A percentile compares a stretch with the other conserved stretches of the same genome.
Evolutionary conservation across 1,140 invertebrate genomes (phyloP).

Genomic region (Ephestia elutella): DNA sequence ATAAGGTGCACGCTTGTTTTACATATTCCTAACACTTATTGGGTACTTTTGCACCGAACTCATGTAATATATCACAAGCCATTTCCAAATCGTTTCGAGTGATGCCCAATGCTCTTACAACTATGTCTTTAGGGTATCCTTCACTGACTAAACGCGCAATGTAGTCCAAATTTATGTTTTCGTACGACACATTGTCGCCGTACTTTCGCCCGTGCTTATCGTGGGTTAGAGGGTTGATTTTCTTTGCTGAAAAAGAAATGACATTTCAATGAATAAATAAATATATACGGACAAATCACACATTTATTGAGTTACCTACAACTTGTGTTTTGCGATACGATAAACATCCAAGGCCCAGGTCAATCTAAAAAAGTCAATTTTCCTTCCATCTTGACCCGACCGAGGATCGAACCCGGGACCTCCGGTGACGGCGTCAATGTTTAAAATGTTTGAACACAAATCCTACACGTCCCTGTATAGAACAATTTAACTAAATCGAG

Average conservation of each 20-base stretch:
- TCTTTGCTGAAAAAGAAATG: constrained; percentile 52
- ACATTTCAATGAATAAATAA: neutral
- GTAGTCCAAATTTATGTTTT: constrained; percentile 94
- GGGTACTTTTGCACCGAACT: constrained; percentile 79
- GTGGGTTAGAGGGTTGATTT: constrained; percentile 70
- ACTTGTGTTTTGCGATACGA: too few relatives aligned
- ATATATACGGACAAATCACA: too few relatives aligned
- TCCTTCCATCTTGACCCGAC: too few relatives aligned
- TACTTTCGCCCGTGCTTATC: constrained; percentile 68
- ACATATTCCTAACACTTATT: constrained; percentile 21
- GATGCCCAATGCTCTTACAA: constrained; percentile 91
- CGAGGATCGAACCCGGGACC: too few relatives aligned
- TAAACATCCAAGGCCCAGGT: too few relatives aligned
- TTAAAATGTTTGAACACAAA: too few relatives aligned
- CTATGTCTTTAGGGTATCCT: constrained; percentile 91
- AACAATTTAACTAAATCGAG: too few relatives aligned
- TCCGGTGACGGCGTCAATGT: too few relatives aligned
- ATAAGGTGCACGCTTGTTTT: constrained; percentile 22
- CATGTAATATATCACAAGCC: constrained; percentile 95
- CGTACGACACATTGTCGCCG: constrained; percentile 77
- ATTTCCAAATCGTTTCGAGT: constrained; percentile 94
- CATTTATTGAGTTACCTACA: too few relatives aligned
- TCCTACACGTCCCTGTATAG: too few relatives aligned
- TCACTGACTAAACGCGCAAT: constrained; percentile 90
- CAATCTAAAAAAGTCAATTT: too few relatives aligned